Evolutionary conservation across 2,113 vertebrate genomes (phyloP).

Genomic region (Micronycteris hirsuta): DNA sequence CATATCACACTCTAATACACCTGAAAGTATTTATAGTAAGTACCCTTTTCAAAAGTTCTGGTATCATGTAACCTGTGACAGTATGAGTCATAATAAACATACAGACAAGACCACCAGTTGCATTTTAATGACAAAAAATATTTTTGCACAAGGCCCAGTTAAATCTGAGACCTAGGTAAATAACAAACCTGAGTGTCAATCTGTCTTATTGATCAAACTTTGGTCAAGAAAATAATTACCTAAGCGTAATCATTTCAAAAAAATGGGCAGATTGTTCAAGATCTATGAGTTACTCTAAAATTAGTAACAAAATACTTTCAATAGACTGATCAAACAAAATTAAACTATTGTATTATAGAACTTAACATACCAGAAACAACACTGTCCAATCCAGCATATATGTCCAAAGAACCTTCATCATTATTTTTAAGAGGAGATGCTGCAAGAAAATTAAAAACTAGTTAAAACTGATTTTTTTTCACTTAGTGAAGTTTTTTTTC

Average conservation of each 20-base stretch:
- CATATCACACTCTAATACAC: not conserved
- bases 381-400: constrained; percentile 92
- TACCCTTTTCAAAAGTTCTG: constrained; percentile 2
- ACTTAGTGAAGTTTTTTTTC: not conserved
- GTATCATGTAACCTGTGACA: not conserved
- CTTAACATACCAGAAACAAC: constrained; percentile 76
- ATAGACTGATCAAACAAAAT: not conserved
- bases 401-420: constrained; percentile 93
- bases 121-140: constrained; percentile 20
- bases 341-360: constrained; percentile 28
- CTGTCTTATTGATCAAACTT: not conserved
- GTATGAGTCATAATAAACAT: not conserved
- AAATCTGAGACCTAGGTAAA: constrained; percentile 26
- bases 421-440: constrained; percentile 81
- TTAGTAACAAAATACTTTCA: not conserved
- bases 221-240: constrained; percentile 39
- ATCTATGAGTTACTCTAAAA: not conserved
- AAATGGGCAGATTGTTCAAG: not conserved
- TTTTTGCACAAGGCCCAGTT: not conserved
- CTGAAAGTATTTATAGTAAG: not conserved
- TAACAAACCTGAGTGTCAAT: constrained; percentile 5
- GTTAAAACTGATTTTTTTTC: not conserved
- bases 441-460: constrained; percentile 61
- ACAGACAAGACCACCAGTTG: not conserved
- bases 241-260: constrained; percentile 26